Evolutionary conservation across 2,797 vertebrate species (phyloP).

Genomic region (Scleropages formosus): DNA sequence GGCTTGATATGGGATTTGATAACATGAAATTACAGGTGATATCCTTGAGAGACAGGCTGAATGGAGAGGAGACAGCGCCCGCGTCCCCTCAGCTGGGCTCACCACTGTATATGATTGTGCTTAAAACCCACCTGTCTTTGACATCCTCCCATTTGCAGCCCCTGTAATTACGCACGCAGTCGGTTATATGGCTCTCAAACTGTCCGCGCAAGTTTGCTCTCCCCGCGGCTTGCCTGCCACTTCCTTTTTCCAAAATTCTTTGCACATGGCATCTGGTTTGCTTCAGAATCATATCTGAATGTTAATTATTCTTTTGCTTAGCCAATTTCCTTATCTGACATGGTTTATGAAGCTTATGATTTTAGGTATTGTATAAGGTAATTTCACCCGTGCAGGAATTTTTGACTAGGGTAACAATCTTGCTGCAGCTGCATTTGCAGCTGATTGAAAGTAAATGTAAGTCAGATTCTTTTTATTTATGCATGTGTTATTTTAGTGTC

Average conservation of each 20-base stretch:
- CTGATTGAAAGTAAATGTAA: no score
- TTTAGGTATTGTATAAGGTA: no score
- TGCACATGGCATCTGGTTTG: not conserved
- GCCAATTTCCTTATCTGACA: not conserved
- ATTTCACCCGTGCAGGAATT: no score
- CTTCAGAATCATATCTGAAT: not conserved
- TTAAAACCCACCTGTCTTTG: not conserved
- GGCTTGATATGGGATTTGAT: constrained; percentile 2
- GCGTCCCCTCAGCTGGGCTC: not conserved
- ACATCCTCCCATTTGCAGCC: not conserved
- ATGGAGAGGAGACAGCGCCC: constrained; percentile 1
- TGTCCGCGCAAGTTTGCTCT: constrained; percentile 2
- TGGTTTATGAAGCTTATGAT: no score
- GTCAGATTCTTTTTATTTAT: no score
- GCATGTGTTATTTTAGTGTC: no score
- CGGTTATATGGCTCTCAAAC: not conserved
- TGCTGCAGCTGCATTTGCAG: no score
- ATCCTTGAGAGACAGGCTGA: not conserved
- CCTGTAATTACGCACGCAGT: constrained; percentile 16
- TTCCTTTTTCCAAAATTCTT: not conserved
- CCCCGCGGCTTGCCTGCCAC: not conserved
- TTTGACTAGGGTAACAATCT: no score
- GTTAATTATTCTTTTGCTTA: not conserved
- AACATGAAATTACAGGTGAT: not conserved
- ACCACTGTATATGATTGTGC: constrained; percentile 7